Base-by-base conservation (phyloP, 2,113 vertebrate genomes). In the Oryzias curvinotus region DNA sequence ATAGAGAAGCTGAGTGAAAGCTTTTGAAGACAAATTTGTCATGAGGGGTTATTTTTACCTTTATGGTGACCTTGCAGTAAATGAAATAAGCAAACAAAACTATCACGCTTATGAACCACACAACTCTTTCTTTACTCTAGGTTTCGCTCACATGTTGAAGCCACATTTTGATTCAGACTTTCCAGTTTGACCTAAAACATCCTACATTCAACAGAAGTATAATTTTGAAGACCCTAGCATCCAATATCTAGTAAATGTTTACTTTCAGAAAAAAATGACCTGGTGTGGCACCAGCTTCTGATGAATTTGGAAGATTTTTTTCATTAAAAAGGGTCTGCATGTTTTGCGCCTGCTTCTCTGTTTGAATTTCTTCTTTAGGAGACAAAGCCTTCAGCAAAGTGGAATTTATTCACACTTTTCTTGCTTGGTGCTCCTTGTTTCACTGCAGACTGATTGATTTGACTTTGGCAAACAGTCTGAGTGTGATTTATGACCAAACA, bases 1-100 rank as follows among this genome's bases (percentile, higher is more conserved):
- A 88, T 79, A 78, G 85, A 88, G 82, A 88, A 90, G 68, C 79
- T 84, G 81, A 89, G 78, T 75, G 80, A 89, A 87, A 83, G 75
- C 81, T 85, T 89, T 85, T 77, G 82, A 90, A 89, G 91, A 91
- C 85, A 91, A 87, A 91, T 91, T 88, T 87, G 83, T 88, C 87
- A 88, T 47, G 5, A 68, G 72, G 88, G 83, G 89, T 89, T 88
- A 85, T 91, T 90, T 85, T 88, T 88, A 87, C 89, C 85, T 87
- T 90, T 84, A 85, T 86, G 81, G 83, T 90, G 89, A 91, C 87
- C 88, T 88, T 90, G 88, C 88, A 89, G 85, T 90, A 82, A 87
- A 85, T 75, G 75, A 86, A 88, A 77, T 77, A 80, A 85, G 85
- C 71, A 68, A 68, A 73, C 76, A 85, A 89, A 87, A 85, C 36